phyloP scores from a whole-genome alignment of 2,797 vertebrate genomes.

The Cottoperca gobio region DNA sequence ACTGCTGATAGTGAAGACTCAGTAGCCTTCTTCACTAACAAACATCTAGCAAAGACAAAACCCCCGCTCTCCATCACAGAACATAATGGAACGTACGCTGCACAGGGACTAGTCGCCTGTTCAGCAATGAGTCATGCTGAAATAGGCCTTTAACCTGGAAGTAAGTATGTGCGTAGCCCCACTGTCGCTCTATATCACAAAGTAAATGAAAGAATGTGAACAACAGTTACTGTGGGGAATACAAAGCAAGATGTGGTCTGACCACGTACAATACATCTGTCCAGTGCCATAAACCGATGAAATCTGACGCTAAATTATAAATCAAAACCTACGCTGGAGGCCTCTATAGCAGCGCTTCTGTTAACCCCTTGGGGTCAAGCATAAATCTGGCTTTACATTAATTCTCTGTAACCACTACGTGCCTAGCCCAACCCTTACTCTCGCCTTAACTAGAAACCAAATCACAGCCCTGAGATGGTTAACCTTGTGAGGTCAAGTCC shows the following conservation, averaged over 20 bases:
- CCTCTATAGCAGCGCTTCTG: background rate
- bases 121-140: constrained; percentile 5
- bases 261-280: background rate
- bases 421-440: background rate
- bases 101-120: background rate
- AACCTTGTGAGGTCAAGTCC: background rate
- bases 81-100: background rate
- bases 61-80: background rate
- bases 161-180: constrained; percentile 7
- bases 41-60: background rate
- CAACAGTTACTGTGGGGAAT: background rate
- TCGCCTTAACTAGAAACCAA: background rate
- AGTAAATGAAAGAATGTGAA: background rate
- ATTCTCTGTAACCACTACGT: background rate
- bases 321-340: background rate
- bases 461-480: background rate
- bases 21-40: no score
- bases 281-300: background rate
- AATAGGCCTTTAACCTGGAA: constrained; percentile 27
- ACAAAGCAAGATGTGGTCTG: background rate
- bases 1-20: background rate
- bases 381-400: background rate
- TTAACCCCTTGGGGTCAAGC: background rate
- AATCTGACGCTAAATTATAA: constrained; percentile 11
- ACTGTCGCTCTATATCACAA: background rate